Conservation (phyloP, 2,113 vertebrate genomes). For the Rynchops niger region DNA sequence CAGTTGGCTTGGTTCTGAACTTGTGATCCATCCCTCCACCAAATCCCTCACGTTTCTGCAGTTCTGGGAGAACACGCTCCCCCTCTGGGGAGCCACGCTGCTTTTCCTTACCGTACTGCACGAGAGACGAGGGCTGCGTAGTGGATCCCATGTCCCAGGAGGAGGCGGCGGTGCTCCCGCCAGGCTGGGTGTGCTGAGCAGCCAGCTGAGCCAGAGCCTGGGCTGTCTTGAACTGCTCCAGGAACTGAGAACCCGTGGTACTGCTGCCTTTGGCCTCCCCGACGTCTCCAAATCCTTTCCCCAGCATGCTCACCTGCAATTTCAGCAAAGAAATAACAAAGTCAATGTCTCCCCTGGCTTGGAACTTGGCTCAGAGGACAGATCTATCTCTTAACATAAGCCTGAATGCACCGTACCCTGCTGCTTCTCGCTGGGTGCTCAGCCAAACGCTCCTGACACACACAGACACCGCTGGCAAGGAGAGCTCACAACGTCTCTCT, state of each 20-base stretch:
- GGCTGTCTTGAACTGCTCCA: conserved; percentile 98
- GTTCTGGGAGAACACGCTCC: neutral
- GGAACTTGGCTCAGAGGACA: neutral
- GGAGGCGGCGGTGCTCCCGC: conserved; percentile 71
- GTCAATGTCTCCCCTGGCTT: fast-evolving
- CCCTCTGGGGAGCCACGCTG: fast-evolving
- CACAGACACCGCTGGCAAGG: neutral
- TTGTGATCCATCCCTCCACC: no score
- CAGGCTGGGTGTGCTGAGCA: conserved; percentile 88
- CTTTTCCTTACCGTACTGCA: conserved; percentile 88
- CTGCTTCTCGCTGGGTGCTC: neutral
- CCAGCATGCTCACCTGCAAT: conserved; percentile 92
- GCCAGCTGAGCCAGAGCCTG: conserved; percentile 95
- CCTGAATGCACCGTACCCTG: fast-evolving
- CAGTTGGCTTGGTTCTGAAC: neutral
- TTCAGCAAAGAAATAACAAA: neutral
- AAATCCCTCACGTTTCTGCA: neutral
- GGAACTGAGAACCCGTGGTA: conserved; percentile 93
- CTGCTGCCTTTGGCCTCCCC: conserved; percentile 88
- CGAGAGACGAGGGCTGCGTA: conserved; percentile 81
- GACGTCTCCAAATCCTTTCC: conserved; percentile 92
- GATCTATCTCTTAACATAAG: neutral
- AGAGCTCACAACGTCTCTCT: fast-evolving
- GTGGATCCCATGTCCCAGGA: conserved; percentile 86
- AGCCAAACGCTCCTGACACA: neutral